These are phyloP conservation scores for Calliopsis andreniformis DNA, from an alignment of 1,140 invertebrate genomes.

Conservation along the genomic window DNA sequence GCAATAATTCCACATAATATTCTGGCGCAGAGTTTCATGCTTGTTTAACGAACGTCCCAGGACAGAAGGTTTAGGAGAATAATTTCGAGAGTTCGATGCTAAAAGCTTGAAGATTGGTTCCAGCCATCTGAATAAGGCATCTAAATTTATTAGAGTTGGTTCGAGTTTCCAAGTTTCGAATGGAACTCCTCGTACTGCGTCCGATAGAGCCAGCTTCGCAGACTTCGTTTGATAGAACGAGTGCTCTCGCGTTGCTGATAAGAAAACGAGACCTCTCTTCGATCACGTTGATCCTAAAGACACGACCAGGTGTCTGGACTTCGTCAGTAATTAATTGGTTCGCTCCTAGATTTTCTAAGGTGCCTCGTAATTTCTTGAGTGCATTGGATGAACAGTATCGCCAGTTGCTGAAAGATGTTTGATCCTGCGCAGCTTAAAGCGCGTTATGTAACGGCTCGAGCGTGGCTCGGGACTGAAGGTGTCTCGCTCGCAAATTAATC, in stretches of 20 bases:
- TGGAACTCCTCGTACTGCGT: constrained; percentile 3
- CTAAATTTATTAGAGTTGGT: constrained; percentile 27
- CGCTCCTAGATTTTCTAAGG: not conserved
- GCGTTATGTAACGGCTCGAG: constrained; percentile 22
- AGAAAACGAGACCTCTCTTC: not conserved
- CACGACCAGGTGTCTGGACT: not conserved
- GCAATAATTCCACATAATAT: constrained; percentile 23
- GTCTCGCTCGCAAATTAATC: constrained; percentile 6
- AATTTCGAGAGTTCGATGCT: constrained; percentile 44
- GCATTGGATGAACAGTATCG: not conserved
- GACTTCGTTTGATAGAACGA: not conserved
- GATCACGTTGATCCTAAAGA: no score
- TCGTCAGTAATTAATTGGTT: constrained; percentile 1
- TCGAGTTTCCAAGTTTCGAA: constrained; percentile 16
- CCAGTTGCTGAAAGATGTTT: constrained; percentile 7
- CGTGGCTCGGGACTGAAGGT: not conserved
- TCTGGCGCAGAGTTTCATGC: constrained; percentile 12
- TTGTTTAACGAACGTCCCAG: not conserved
- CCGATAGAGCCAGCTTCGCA: not conserved
- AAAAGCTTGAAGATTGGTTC: constrained; percentile 12
- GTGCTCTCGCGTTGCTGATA: not conserved
- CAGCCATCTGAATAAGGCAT: constrained; percentile 4
- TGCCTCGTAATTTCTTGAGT: constrained; percentile 1
- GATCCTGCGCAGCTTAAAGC: constrained; percentile 26
- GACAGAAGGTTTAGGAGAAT: constrained; percentile 58